Conservation (phyloP, 53 echinoderm and acorn worm species). For the Paracentrotus lividus region DNA sequence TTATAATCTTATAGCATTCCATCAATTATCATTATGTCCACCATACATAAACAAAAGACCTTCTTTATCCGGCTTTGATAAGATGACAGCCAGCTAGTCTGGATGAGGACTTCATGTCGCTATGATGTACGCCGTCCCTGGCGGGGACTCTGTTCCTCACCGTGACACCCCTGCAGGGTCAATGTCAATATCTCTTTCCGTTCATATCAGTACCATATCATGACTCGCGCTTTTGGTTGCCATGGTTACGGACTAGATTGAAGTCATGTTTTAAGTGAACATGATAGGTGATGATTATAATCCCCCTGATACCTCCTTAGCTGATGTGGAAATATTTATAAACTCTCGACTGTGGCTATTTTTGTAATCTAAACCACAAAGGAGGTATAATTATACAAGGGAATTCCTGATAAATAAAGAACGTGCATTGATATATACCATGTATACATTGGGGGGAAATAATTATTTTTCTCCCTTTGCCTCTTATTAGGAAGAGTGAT, state of each 20-base stretch:
- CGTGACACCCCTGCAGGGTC: neutral
- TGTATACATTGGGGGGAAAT: no score
- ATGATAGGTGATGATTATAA: neutral
- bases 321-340: neutral
- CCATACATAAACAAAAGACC: neutral
- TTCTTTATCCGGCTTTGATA: neutral
- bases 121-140: neutral
- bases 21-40: neutral
- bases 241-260: neutral
- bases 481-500: no score
- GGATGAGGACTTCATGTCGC: neutral
- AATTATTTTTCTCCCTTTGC: no score
- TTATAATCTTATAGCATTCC: neutral
- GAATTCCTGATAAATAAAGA: neutral
- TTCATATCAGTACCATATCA: neutral
- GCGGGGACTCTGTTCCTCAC: neutral
- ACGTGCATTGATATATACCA: neutral
- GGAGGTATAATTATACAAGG: neutral
- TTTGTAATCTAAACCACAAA: neutral
- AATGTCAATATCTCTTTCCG: constrained; percentile 42
- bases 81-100: neutral
- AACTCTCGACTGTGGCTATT: neutral
- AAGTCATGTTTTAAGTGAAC: neutral
- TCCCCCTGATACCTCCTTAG: neutral
- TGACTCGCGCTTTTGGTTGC: neutral